A percentile compares a stretch with the other conserved stretches of the same genome.
phyloP scores from a whole-genome alignment of 2,797 vertebrate species.

The Apogon hyalosoma region DNA sequence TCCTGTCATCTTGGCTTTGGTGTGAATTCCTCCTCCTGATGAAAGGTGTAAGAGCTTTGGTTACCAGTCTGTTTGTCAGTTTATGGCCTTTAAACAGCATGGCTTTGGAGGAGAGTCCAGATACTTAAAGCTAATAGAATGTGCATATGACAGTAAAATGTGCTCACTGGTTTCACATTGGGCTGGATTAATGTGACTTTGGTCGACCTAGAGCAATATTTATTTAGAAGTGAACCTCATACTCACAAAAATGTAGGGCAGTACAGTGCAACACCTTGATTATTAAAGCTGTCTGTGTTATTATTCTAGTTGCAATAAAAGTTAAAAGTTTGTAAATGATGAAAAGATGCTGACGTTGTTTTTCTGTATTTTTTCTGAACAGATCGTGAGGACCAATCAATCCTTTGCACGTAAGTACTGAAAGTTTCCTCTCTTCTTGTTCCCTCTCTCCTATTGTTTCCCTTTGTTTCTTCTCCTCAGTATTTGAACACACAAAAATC shows the following conservation, averaged over 20 bases:
- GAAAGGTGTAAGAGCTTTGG: conserved; percentile 42
- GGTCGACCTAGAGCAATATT: not conserved
- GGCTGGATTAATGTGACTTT: conserved; percentile 9
- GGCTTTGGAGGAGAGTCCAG: conserved; percentile 13
- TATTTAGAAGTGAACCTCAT: not conserved
- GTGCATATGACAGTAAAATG: conserved; percentile 10
- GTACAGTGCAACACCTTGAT: conserved; percentile 1
- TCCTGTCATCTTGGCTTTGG: conserved; percentile 51
- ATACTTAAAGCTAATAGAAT: conserved; percentile 21
- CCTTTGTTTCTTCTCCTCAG: not conserved
- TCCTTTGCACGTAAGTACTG: conserved; percentile 85
- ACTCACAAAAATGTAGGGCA: not conserved
- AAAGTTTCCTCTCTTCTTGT: not conserved
- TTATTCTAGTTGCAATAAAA: conserved; percentile 1
- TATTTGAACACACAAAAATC: not conserved
- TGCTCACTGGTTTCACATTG: not conserved
- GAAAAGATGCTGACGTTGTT: conserved; percentile 43
- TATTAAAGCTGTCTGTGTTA: conserved; percentile 9
- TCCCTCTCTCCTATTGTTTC: not conserved
- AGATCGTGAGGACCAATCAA: conserved; percentile 87
- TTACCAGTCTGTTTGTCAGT: conserved; percentile 43
- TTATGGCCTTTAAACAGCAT: conserved; percentile 34
- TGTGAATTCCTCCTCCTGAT: conserved; percentile 42
- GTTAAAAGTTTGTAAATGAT: not conserved
- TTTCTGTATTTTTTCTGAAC: conserved; percentile 51